These are phyloP conservation scores for Monodelphis domestica DNA, from an alignment of 2,797 vertebrate species.

Conservation along the genomic window DNA sequence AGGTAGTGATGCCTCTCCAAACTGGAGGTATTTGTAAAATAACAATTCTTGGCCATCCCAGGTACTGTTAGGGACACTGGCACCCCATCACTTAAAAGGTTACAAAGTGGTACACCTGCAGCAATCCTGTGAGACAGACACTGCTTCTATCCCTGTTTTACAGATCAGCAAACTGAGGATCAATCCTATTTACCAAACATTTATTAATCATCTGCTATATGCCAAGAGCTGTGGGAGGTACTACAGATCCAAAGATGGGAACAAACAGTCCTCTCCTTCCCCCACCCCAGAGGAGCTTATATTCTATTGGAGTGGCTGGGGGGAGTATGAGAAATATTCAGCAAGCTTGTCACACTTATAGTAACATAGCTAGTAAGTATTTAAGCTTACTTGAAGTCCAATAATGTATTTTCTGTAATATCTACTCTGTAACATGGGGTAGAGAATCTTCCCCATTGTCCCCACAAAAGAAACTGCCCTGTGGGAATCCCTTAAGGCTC, in stretches of 20 bases:
- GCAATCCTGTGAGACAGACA: neutral
- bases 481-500: no score
- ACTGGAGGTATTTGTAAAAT: neutral
- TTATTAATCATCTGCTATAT: neutral
- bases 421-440: neutral
- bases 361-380: neutral
- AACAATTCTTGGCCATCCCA: no score
- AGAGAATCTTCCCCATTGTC: neutral
- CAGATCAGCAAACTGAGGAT: neutral
- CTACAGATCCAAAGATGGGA: neutral
- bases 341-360: neutral
- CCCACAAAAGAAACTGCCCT: neutral
- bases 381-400: no score
- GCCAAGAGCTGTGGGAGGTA: neutral
- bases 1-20: neutral
- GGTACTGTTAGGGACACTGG: neutral
- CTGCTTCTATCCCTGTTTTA: neutral
- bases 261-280: neutral
- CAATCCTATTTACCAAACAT: neutral
- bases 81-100: neutral
- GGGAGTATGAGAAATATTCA: neutral
- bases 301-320: neutral
- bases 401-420: neutral
- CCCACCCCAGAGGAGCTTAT: neutral
- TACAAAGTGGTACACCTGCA: neutral